These are phyloP conservation scores for Drosophila kanapiae DNA, from an alignment of 1,140 invertebrate genomes.

Conservation along the genomic window DNA sequence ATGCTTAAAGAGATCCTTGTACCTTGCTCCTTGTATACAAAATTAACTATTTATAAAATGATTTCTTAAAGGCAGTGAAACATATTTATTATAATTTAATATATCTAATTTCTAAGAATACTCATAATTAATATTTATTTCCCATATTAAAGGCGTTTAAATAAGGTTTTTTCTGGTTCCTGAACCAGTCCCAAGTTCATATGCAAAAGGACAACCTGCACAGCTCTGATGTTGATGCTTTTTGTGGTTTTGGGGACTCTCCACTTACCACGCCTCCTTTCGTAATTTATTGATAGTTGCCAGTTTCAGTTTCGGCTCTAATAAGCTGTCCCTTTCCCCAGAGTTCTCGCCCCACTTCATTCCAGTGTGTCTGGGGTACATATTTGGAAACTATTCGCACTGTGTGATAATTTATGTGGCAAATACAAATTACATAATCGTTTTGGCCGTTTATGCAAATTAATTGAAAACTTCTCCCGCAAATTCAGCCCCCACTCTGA, in stretches of 20 bases:
- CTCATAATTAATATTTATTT: too few relatives aligned
- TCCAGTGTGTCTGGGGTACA: slow-evolving; percentile 55
- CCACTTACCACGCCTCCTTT: slow-evolving; percentile 41
- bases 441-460: slow-evolving; percentile 74
- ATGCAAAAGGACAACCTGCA: not conserved
- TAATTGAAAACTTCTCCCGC: slow-evolving; percentile 56
- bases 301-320: slow-evolving; percentile 38
- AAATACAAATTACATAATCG: slow-evolving; percentile 74
- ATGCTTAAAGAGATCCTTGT: too few relatives aligned
- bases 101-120: too few relatives aligned
- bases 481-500: not conserved
- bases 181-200: slow-evolving; percentile 3
- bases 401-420: slow-evolving; percentile 78
- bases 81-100: too few relatives aligned
- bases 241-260: slow-evolving; percentile 9
- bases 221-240: slow-evolving; percentile 22
- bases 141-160: not conserved
- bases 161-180: not conserved
- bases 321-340: slow-evolving; percentile 36
- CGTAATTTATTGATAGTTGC: slow-evolving; percentile 78
- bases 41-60: too few relatives aligned
- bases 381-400: slow-evolving; percentile 76
- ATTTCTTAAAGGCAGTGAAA: too few relatives aligned
- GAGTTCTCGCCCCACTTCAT: slow-evolving; percentile 7
- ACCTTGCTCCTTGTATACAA: too few relatives aligned